Evolutionary conservation across 1,140 invertebrate species (phyloP).

Genomic region (Cylas formicarius): DNA sequence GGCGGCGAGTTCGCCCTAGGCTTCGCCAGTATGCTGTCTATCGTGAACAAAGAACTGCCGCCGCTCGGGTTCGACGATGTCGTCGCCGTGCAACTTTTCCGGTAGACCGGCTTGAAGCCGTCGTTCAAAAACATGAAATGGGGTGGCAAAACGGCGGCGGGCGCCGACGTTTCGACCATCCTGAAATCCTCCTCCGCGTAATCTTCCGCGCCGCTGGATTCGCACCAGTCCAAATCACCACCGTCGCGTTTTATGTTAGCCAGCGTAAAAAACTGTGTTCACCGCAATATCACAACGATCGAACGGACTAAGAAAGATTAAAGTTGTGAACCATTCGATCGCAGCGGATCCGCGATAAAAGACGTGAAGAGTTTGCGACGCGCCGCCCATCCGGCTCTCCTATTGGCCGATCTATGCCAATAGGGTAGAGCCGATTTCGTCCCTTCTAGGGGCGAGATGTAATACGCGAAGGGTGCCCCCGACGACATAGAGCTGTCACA

Average conservation of each 20-base stretch:
- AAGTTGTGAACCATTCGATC: conserved; percentile 12
- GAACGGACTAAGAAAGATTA: conserved; percentile 13
- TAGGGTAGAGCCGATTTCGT: conserved; percentile 13
- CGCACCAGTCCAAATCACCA: conserved; percentile 39
- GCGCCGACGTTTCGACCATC: conserved; percentile 37
- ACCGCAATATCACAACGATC: conserved; percentile 7
- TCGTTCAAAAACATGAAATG: conserved; percentile 34
- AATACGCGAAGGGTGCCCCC: conserved; percentile 17
- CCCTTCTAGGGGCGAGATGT: conserved; percentile 8
- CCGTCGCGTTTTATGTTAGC: conserved; percentile 35
- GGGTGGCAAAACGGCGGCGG: conserved; percentile 23
- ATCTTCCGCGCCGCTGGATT: conserved; percentile 30
- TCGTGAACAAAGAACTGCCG: conserved; percentile 64
- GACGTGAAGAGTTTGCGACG: not conserved
- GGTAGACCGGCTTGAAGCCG: conserved; percentile 36
- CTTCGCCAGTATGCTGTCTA: conserved; percentile 68
- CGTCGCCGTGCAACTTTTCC: conserved; percentile 14
- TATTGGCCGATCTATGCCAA: conserved; percentile 11
- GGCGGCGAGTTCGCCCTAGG: conserved; percentile 40
- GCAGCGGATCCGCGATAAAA: conserved; percentile 10
- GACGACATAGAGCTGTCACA: conserved; percentile 17
- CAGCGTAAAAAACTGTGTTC: conserved; percentile 25
- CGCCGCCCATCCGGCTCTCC: conserved; percentile 3
- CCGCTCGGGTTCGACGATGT: conserved; percentile 46
- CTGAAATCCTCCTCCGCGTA: conserved; percentile 35